Evolutionary conservation across 2,113 vertebrate species (phyloP).

Genomic region (Coracopsis vasa): DNA sequence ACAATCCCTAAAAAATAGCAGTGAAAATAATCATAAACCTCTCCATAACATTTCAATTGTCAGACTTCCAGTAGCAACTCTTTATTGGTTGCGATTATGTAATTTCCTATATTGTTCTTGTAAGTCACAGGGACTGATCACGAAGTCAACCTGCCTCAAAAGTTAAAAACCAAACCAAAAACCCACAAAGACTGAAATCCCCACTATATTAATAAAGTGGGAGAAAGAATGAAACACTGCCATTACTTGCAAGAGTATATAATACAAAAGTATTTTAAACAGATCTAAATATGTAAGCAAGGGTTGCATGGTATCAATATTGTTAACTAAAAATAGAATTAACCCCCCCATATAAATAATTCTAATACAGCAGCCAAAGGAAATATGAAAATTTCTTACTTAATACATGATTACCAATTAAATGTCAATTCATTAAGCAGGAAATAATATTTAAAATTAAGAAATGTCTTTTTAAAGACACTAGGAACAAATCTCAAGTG

Average conservation of each 20-base stretch:
- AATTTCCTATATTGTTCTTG: neutral
- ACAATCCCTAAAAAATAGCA: conserved; percentile 85
- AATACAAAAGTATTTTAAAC: neutral
- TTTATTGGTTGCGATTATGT: neutral
- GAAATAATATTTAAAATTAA: neutral
- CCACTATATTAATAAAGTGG: neutral
- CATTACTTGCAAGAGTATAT: neutral
- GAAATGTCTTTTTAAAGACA: neutral
- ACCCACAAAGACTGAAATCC: neutral
- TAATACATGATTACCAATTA: neutral
- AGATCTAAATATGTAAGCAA: neutral
- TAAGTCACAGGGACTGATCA: neutral
- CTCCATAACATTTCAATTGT: neutral
- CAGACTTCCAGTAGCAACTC: neutral
- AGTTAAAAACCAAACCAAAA: neutral
- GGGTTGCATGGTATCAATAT: neutral
- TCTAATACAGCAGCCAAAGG: neutral
- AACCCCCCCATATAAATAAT: neutral
- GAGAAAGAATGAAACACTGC: neutral
- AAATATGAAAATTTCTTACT: neutral
- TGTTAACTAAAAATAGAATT: neutral
- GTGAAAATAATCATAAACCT: neutral
- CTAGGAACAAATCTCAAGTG: neutral
- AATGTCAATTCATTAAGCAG: neutral
- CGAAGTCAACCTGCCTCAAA: neutral